These are phyloP conservation scores for Gavia stellata DNA, from an alignment of 2,113 vertebrate genomes.

Conservation along the genomic window DNA sequence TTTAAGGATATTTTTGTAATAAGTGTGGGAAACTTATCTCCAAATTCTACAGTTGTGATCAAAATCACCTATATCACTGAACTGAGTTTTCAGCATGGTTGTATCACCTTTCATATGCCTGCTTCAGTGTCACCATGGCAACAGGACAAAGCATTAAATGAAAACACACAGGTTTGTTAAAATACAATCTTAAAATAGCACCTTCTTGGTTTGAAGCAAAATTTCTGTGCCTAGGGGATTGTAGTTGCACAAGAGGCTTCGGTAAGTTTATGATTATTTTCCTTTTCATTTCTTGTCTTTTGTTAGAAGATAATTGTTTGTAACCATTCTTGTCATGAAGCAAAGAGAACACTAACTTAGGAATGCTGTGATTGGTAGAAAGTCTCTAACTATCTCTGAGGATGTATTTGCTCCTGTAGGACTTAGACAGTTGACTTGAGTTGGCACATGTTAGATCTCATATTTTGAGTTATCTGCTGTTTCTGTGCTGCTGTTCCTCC, in stretches of 20 bases:
- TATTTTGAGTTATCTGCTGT: not conserved
- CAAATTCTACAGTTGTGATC: slow-evolving; percentile 80
- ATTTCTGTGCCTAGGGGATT: not conserved
- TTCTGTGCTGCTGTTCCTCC: not conserved
- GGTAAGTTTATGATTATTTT: not conserved
- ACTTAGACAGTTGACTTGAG: not conserved
- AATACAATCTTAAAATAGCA: not conserved
- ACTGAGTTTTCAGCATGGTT: slow-evolving; percentile 64
- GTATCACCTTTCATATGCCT: slow-evolving; percentile 76
- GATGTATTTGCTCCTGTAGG: not conserved
- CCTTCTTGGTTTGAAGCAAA: not conserved
- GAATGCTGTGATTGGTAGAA: not conserved
- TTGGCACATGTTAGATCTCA: not conserved
- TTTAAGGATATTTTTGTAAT: slow-evolving; percentile 86
- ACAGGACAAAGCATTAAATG: slow-evolving; percentile 78
- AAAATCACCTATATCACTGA: slow-evolving; percentile 87
- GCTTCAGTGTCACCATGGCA: slow-evolving; percentile 84
- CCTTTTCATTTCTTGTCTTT: not conserved
- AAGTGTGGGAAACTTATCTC: slow-evolving; percentile 84
- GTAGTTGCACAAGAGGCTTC: not conserved
- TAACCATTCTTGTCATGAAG: not conserved
- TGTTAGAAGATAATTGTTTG: not conserved
- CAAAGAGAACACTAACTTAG: not conserved
- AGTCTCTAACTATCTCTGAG: not conserved
- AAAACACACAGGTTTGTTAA: slow-evolving; percentile 80